These are phyloP conservation scores for Brachionus manjavacas DNA, from an alignment of 1,140 invertebrate species.

Conservation along the genomic window DNA sequence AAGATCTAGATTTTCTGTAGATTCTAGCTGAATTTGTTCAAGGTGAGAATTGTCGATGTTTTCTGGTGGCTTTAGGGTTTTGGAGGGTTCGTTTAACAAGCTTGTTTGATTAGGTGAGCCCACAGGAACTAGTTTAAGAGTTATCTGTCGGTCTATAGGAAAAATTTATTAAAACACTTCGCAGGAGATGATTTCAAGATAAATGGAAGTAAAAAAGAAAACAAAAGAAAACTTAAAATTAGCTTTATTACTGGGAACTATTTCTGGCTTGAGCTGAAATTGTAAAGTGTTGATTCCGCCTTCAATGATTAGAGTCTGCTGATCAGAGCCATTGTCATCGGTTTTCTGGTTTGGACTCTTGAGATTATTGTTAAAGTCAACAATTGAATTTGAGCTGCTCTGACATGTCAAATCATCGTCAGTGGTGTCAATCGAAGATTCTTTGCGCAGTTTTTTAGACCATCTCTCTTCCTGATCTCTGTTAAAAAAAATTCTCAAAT, in stretches of 20 bases:
- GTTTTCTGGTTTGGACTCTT: neutral
- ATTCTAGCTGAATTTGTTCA: neutral
- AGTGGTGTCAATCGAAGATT: neutral
- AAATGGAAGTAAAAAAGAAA: neutral
- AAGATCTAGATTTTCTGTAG: neutral
- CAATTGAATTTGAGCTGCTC: neutral
- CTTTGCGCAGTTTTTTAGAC: neutral
- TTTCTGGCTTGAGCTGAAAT: slow-evolving; percentile 24
- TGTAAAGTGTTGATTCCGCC: slow-evolving; percentile 6
- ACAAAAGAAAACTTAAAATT: neutral
- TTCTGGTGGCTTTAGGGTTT: neutral
- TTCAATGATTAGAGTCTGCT: slow-evolving; percentile 28
- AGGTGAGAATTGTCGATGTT: neutral
- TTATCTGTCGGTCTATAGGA: neutral
- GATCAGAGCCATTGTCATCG: neutral
- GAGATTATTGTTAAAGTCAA: neutral
- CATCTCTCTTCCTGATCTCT: neutral
- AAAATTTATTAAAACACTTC: neutral
- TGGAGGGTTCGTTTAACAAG: neutral
- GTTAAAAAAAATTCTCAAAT: neutral
- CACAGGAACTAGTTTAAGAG: slow-evolving; percentile 1
- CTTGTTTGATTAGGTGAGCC: neutral
- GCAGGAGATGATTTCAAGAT: too few species aligned
- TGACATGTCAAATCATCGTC: neutral
- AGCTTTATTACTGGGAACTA: neutral